phyloP scores from a whole-genome alignment of 2,888 invertebrate genomes.

The Pegoplata infirma region DNA sequence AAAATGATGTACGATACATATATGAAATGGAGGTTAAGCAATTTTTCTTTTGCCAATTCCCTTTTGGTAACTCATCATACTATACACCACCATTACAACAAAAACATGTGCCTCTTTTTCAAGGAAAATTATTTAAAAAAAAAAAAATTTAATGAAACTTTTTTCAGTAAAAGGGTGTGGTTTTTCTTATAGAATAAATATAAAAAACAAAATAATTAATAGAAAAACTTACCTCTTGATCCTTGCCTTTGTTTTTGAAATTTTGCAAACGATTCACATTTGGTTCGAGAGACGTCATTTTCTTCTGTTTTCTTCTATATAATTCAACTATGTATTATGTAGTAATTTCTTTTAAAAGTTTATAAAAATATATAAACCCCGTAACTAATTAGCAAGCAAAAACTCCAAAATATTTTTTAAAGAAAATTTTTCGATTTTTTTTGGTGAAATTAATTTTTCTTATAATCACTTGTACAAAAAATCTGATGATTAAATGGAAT shows the following conservation, averaged over 20 bases:
- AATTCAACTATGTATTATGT: slow-evolving; percentile 22
- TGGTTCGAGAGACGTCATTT: slow-evolving; percentile 72
- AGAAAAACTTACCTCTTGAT: slow-evolving; percentile 93
- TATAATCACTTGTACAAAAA: slow-evolving; percentile 37
- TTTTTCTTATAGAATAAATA: slow-evolving; percentile 21
- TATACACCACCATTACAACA: slow-evolving; percentile 59
- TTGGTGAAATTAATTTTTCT: slow-evolving; percentile 13
- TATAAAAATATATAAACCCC: slow-evolving; percentile 14
- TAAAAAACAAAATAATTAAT: no score
- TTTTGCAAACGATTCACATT: slow-evolving; percentile 89
- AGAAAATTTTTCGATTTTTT: slow-evolving; percentile 22
- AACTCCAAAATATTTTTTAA: slow-evolving; percentile 22
- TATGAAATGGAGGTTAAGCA: slow-evolving; percentile 58
- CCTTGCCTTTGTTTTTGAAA: slow-evolving; percentile 99
- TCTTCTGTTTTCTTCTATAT: slow-evolving; percentile 44
- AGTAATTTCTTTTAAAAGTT: not conserved
- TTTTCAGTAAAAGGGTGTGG: slow-evolving; percentile 55
- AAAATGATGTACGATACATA: not conserved
- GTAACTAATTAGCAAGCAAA: not conserved
- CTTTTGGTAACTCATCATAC: slow-evolving; percentile 33
- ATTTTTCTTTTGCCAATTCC: slow-evolving; percentile 54
- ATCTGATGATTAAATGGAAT: slow-evolving; percentile 59
- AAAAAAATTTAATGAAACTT: slow-evolving; percentile 22
- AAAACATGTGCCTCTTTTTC: slow-evolving; percentile 56
- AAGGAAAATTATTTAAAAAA: slow-evolving; percentile 52